These are phyloP conservation scores for Tenualosa ilisha DNA, from an alignment of 2,797 vertebrate genomes.

Conservation along the genomic window DNA sequence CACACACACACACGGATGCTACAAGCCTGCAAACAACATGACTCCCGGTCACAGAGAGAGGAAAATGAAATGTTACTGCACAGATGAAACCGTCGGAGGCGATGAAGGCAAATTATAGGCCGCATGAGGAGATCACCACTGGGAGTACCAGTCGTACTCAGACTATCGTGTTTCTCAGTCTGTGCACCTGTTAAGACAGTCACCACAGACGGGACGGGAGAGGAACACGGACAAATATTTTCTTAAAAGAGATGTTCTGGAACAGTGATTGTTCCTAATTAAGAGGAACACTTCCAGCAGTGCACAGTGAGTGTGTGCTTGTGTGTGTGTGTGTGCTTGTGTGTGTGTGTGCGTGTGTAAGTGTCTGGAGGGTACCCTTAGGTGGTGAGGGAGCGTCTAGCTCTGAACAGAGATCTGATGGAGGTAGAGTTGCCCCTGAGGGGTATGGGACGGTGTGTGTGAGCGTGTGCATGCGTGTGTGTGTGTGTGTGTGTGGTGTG, in stretches of 20 bases:
- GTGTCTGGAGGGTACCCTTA: conserved; percentile 23
- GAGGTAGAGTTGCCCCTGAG: conserved; percentile 26
- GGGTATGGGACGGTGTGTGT: conserved; percentile 17
- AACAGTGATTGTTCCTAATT: conserved; percentile 51
- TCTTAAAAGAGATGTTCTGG: conserved; percentile 45
- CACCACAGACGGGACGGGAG: background rate
- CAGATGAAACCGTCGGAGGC: background rate
- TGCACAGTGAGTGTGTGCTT: conserved; percentile 18
- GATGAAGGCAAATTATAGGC: background rate
- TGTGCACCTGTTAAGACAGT: conserved; percentile 10
- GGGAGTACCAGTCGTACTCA: background rate
- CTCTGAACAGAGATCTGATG: conserved; percentile 40
- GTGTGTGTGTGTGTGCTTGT: conserved; percentile 10
- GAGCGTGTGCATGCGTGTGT: conserved; percentile 25
- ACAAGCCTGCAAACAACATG: background rate
- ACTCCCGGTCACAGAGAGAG: background rate
- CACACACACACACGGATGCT: background rate
- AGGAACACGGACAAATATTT: conserved; percentile 37
- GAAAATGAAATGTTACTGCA: background rate
- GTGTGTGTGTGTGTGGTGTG: background rate
- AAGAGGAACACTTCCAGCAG: conserved; percentile 44
- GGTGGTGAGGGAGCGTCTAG: conserved; percentile 15
- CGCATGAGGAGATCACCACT: background rate
- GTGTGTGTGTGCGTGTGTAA: background rate
- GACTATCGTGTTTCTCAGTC: background rate